A percentile compares a stretch with the other conserved stretches of the same genome.
Evolutionary conservation across 2,797 vertebrate genomes (phyloP).

Genomic region (Halcyon smyrnensis): DNA sequence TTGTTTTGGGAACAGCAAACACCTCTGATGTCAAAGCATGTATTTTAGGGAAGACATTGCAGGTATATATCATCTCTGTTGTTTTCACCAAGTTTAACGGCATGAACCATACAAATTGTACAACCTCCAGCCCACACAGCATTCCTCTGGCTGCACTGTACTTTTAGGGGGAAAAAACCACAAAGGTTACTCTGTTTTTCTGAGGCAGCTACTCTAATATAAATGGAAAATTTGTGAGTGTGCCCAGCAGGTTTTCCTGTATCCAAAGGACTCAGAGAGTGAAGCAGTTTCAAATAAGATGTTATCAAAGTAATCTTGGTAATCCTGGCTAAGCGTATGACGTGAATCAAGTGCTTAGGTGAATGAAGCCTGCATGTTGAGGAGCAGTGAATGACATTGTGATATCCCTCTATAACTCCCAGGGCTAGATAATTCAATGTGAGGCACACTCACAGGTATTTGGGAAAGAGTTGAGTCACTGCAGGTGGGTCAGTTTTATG

Average conservation of each 20-base stretch:
- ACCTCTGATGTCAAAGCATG: neutral
- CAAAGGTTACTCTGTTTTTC: conserved; percentile 41
- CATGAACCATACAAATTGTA: neutral
- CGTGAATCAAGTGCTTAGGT: fast-evolving
- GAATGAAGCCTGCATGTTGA: neutral
- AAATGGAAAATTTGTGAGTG: neutral
- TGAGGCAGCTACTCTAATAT: neutral
- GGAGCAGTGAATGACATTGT: neutral
- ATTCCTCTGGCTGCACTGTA: neutral
- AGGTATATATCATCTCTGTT: neutral
- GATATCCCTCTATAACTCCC: neutral
- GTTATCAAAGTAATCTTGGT: neutral
- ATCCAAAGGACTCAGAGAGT: neutral
- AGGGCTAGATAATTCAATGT: neutral
- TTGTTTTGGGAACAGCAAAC: neutral
- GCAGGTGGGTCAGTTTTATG: neutral
- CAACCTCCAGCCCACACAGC: neutral
- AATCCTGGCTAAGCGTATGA: neutral
- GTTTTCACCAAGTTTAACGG: neutral
- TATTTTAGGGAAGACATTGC: neutral
- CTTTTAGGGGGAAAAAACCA: neutral
- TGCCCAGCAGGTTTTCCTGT: neutral
- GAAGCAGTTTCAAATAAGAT: neutral
- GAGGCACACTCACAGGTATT: neutral
- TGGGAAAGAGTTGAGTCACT: neutral